Base-by-base conservation (phyloP, 2,797 vertebrate genomes). In the Sphenodon punctatus region DNA sequence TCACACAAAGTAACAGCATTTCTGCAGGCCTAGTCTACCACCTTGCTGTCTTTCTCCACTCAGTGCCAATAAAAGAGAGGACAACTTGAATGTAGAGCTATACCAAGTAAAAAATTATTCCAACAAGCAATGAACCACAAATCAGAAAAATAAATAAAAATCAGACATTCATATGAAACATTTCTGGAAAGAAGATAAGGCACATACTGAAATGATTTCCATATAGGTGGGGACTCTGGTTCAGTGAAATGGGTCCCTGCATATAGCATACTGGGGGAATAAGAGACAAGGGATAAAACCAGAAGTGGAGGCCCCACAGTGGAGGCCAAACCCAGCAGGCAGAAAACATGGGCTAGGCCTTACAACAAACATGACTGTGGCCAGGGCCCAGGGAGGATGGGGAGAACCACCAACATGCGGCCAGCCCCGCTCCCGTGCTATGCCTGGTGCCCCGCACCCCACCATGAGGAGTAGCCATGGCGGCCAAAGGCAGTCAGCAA, bases 31-130 rank as follows among this genome's bases (percentile, higher is more conserved):
- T 23, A 36, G 19, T 41, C n/a, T n/a, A 36, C 43, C 10, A 39
- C 20, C 20, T 23, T 20, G 25, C 42, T 43, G n/a, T 36, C 23
- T 36, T 9, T 6, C 12, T 0, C 1, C 3, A 23, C 22, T 39
- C 15, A 27, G 34, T 42, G 7, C 25, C 42, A 34, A 8, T 1
- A 22, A 19, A 36, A 32, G 58, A 67, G 9, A 41, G 19, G 66
- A n/a, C 39, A 59, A 41, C 19, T 38, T 38, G 58, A 25, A 58
- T 30, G 13, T n/a, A 32, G 4, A 1, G 3, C 7, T 10, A 15
- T 49, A 48, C 38, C 42, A 42, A 36, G 16, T 53, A 48, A 63
- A 38, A 59, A 23, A 6, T n/a, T 73, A n/a, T 45, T 7, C 23
- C 25, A 67, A 16, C 4, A 58, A 69, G 15, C 30, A 19, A 13